Conservation (phyloP, 2,797 vertebrate genomes). For the Calcarius lapponicus region DNA sequence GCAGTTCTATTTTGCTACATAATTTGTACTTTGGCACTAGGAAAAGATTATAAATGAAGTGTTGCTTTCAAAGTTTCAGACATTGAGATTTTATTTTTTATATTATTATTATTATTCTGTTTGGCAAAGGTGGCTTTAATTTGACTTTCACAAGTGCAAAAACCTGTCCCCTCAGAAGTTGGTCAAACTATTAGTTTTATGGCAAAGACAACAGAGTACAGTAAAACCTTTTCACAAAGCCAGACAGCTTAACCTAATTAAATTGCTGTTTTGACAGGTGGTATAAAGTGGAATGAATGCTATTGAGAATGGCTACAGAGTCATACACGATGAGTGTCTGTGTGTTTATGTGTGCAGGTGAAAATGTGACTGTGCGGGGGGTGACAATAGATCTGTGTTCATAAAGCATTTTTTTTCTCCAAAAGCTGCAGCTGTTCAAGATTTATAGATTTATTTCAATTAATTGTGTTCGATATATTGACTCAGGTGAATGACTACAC, state of each 20-base stretch:
- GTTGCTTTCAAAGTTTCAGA: constrained; percentile 72
- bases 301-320: constrained; percentile 58
- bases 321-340: constrained; percentile 46
- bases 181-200: constrained; percentile 76
- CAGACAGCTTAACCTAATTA: constrained; percentile 80
- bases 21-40: constrained; percentile 69
- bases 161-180: constrained; percentile 66
- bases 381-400: constrained; percentile 55
- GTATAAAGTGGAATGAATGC: constrained; percentile 65
- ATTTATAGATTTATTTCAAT: constrained; percentile 43
- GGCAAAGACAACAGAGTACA: constrained; percentile 69
- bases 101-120: not conserved
- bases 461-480: constrained; percentile 19
- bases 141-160: constrained; percentile 73
- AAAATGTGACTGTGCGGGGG: constrained; percentile 57
- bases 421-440: constrained; percentile 20
- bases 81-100: not conserved
- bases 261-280: constrained; percentile 78
- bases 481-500: constrained; percentile 30
- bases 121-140: constrained; percentile 76
- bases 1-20: constrained; percentile 40
- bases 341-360: constrained; percentile 54
- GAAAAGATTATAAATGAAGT: constrained; percentile 74
- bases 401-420: not conserved
- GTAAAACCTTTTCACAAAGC: constrained; percentile 76